A percentile compares a stretch with the other conserved stretches of the same genome.
phyloP scores from a whole-genome alignment of 2,113 vertebrate species.

The Erythrocercus mccallii region DNA sequence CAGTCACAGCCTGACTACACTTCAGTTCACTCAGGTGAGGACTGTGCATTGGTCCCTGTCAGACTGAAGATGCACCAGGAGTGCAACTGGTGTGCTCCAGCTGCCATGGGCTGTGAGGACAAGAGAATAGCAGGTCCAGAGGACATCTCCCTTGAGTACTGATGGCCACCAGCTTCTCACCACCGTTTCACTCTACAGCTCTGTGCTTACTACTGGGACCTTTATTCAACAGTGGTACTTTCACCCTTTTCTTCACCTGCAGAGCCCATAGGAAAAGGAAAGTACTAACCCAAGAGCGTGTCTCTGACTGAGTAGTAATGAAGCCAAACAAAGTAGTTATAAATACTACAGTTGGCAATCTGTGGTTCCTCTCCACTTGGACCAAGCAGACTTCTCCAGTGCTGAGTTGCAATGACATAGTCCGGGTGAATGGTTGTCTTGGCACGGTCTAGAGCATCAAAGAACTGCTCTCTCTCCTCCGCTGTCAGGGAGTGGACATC shows the following conservation, averaged over 20 bases:
- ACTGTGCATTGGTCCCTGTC: background rate
- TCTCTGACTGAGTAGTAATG: slow-evolving; percentile 98
- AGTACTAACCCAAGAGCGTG: slow-evolving; percentile 86
- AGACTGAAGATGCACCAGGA: background rate
- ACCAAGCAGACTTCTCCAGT: slow-evolving; percentile 91
- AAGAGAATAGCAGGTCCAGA: background rate
- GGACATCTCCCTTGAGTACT: background rate
- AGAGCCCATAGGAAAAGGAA: background rate
- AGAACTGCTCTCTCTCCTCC: slow-evolving; percentile 83
- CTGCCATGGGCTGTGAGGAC: rapidly evolving
- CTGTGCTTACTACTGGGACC: background rate
- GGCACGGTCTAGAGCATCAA: slow-evolving; percentile 82
- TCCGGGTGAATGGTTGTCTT: slow-evolving; percentile 87
- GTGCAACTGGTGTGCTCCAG: background rate
- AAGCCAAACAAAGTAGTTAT: slow-evolving; percentile 98
- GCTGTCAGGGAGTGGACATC: slow-evolving; percentile 83
- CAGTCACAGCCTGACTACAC: background rate
- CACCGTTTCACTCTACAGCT: background rate
- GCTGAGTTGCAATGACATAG: slow-evolving; percentile 91
- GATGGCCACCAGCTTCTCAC: background rate
- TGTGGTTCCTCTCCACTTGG: slow-evolving; percentile 84
- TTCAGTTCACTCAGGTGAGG: background rate
- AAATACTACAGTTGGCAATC: slow-evolving; percentile 87
- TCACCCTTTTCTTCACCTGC: background rate
- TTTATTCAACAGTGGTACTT: background rate